Base-by-base conservation (phyloP, 2,797 vertebrate genomes). In the Eulemur albifrons region DNA sequence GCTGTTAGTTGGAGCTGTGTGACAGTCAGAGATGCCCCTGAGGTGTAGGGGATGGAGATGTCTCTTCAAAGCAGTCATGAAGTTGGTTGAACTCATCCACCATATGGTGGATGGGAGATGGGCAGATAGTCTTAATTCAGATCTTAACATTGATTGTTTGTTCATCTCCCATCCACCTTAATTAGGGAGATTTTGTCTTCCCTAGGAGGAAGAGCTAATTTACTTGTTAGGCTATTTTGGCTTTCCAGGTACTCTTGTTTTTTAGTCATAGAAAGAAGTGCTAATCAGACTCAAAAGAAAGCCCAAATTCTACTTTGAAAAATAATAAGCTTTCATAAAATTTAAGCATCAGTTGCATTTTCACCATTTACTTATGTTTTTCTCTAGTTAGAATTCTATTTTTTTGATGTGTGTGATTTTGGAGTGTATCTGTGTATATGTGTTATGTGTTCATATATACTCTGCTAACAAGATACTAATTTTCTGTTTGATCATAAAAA, bases 401-500 rank as follows among this genome's bases (percentile, higher is more conserved):
- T 70, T 81, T 79, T 73, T 32, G 4, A n/a, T 75, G 11, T 69
- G 5, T 79, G 69, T 80, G 25, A 65, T 82, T 92, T 23, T 38
- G 57, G 38, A 7, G 48, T 3, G 0, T 13, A 12, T n/a, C 11
- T 52, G 40, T 45, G n/a, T 30, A 8, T 77, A 11, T 17, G 10
- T 35, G n/a, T 81, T 84, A 2, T 87, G 35, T 50, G 10, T 94
- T 96, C 35, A 69, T 6, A 87, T 30, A 59, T 61, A 80, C 6
- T 92, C 18, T 84, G 59, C 72, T 67, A 95, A 89, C 32, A 91
- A n/a, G 23, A 45, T 92, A 72, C 40, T 95, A 72, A 90, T 72
- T 86, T 90, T 96, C 57, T 92, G 61, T 93, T 84, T 85, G 45
- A 94, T 90, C 54, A 79, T 76, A 73, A 70, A 92, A 48, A 15